phyloP scores from a whole-genome alignment of 2,113 vertebrate genomes.

The Heliornis fulica region DNA sequence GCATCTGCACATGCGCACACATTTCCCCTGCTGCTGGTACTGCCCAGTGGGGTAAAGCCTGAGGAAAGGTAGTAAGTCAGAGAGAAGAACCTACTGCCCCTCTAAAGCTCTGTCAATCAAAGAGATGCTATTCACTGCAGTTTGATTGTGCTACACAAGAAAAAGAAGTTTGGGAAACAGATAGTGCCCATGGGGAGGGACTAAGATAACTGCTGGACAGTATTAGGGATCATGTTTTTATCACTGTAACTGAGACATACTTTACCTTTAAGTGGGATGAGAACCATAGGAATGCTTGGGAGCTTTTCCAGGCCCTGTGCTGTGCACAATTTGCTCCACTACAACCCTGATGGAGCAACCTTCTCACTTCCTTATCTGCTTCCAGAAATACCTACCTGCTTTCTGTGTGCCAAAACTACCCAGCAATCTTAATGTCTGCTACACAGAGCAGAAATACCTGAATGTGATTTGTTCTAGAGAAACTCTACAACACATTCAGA shows the following conservation, averaged over 20 bases:
- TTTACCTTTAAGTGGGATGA: neutral
- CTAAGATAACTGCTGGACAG: neutral
- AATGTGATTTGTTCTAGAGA: neutral
- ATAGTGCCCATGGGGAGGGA: neutral
- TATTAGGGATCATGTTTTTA: neutral
- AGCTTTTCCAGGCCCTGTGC: neutral
- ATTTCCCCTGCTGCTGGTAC: neutral
- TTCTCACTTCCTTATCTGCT: neutral
- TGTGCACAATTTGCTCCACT: neutral
- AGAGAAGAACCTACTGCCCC: neutral
- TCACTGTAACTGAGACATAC: neutral
- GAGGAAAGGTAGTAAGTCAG: neutral
- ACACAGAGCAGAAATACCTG: neutral
- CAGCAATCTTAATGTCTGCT: neutral
- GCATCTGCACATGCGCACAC: fast-evolving
- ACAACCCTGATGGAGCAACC: neutral
- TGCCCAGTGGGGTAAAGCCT: neutral
- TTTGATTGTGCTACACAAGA: neutral
- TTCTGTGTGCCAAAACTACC: neutral
- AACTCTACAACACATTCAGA: neutral
- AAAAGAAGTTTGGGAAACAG: neutral
- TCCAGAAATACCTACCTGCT: neutral
- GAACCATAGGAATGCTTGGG: neutral
- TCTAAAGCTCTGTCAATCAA: neutral
- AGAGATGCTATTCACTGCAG: neutral